Conservation (phyloP, 2,888 invertebrate species). For the Agrochola circellaris region DNA sequence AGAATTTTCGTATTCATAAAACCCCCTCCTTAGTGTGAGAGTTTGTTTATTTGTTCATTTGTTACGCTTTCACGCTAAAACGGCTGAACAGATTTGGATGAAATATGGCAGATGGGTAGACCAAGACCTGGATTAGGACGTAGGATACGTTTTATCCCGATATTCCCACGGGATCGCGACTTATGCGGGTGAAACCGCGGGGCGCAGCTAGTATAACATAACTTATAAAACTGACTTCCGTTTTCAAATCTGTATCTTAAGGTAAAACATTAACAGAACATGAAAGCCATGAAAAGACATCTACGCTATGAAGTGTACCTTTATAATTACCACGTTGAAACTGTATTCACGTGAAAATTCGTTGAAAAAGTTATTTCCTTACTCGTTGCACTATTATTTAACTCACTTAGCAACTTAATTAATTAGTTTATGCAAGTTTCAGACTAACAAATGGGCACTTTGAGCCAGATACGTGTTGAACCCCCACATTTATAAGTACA, state of each 20-base stretch:
- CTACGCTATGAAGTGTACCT: constrained; percentile 4
- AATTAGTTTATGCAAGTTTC: constrained; percentile 60
- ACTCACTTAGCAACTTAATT: constrained; percentile 55
- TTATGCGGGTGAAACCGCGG: too few relatives aligned
- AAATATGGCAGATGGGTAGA: too few relatives aligned
- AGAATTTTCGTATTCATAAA: not conserved
- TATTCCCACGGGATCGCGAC: too few relatives aligned
- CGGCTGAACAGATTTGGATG: too few relatives aligned
- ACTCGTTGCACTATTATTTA: constrained; percentile 62
- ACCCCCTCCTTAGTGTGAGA: not conserved
- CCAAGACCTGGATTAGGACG: too few relatives aligned
- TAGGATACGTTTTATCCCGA: too few relatives aligned
- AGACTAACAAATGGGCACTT: constrained; percentile 56
- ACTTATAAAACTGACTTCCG: not conserved
- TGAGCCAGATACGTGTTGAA: constrained; percentile 54
- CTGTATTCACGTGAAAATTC: constrained; percentile 48
- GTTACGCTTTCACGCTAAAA: too few relatives aligned
- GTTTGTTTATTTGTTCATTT: too few relatives aligned
- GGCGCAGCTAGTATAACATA: not conserved
- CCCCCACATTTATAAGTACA: constrained; percentile 9
- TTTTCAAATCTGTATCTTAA: constrained; percentile 17
- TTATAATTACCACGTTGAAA: constrained; percentile 41
- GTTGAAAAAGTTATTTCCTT: constrained; percentile 52
- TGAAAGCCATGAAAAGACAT: constrained; percentile 31
- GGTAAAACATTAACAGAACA: constrained; percentile 2